Conservation (phyloP, 2,797 vertebrate genomes). For the Limosa lapponica region DNA sequence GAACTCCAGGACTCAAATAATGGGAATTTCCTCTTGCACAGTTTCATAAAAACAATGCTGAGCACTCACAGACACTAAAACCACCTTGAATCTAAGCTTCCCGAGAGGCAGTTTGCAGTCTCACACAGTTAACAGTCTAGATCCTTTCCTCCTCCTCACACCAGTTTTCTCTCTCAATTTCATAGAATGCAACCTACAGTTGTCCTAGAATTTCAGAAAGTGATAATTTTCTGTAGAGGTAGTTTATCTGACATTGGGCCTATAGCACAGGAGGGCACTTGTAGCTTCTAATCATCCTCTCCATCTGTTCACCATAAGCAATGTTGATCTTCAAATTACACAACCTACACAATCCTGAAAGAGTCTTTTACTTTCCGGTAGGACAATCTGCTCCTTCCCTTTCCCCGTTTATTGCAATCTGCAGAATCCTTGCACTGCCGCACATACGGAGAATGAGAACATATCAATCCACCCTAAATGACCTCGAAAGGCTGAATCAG, state of each 20-base stretch:
- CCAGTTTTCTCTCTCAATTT: conserved; percentile 63
- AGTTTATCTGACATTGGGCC: conserved; percentile 67
- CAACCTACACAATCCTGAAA: conserved; percentile 54
- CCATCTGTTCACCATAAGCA: conserved; percentile 68
- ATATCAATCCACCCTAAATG: conserved; percentile 59
- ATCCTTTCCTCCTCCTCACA: conserved; percentile 64
- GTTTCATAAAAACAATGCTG: conserved; percentile 22
- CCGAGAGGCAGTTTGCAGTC: conserved; percentile 58
- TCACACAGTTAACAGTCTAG: conserved; percentile 68
- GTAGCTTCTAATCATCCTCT: conserved; percentile 69
- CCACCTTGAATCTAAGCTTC: conserved; percentile 59
- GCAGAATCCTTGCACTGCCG: conserved; percentile 50
- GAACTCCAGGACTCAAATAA: conserved; percentile 22
- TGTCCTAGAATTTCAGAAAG: conserved; percentile 66
- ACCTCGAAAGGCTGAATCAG: conserved; percentile 43
- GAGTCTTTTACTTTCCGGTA: conserved; percentile 65
- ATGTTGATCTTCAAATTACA: conserved; percentile 51
- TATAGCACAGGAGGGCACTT: conserved; percentile 65
- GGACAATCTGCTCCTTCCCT: conserved; percentile 68
- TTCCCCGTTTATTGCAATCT: conserved; percentile 38
- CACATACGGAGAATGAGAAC: conserved; percentile 55
- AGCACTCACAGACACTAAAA: conserved; percentile 17
- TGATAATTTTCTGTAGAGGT: conserved; percentile 64
- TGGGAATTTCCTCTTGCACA: conserved; percentile 35
- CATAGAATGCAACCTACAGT: conserved; percentile 66